These are phyloP conservation scores for Cygnus atratus DNA, from an alignment of 2,113 vertebrate genomes.

Conservation along the genomic window DNA sequence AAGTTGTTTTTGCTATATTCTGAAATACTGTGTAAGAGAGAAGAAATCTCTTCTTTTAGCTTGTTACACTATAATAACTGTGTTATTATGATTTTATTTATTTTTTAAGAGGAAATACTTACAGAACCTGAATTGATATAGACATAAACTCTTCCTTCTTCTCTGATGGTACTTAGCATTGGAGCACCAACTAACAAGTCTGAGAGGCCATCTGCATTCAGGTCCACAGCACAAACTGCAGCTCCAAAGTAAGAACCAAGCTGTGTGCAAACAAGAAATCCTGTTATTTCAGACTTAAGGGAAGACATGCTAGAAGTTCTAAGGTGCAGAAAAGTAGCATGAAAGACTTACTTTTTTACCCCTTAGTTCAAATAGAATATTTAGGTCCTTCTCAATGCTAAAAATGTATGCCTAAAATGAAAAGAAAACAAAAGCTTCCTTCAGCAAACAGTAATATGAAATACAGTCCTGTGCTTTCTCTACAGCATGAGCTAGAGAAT, in stretches of 20 bases:
- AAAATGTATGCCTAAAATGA: conserved; percentile 87
- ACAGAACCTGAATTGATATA: conserved; percentile 92
- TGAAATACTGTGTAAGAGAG: neutral
- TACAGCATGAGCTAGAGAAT: neutral
- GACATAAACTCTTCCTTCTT: conserved; percentile 93
- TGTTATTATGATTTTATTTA: neutral
- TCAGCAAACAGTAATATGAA: neutral
- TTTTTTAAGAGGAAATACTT: conserved; percentile 59
- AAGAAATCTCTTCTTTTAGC: neutral
- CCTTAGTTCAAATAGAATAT: conserved; percentile 78
- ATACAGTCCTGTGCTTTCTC: neutral
- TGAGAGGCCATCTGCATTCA: conserved; percentile 91
- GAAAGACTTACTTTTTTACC: conserved; percentile 83
- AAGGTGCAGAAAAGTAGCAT: neutral
- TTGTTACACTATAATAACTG: neutral
- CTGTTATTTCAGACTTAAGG: neutral
- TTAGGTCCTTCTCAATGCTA: conserved; percentile 71
- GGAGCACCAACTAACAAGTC: conserved; percentile 95
- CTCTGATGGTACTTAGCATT: conserved; percentile 85
- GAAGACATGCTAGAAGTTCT: neutral
- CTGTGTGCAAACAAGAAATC: conserved; percentile 66
- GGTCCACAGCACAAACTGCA: conserved; percentile 88
- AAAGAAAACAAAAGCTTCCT: neutral
- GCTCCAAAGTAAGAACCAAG: conserved; percentile 96
- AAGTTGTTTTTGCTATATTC: neutral